Base-by-base conservation (phyloP, 2,888 invertebrate genomes). In the Trisateles emortualis region DNA sequence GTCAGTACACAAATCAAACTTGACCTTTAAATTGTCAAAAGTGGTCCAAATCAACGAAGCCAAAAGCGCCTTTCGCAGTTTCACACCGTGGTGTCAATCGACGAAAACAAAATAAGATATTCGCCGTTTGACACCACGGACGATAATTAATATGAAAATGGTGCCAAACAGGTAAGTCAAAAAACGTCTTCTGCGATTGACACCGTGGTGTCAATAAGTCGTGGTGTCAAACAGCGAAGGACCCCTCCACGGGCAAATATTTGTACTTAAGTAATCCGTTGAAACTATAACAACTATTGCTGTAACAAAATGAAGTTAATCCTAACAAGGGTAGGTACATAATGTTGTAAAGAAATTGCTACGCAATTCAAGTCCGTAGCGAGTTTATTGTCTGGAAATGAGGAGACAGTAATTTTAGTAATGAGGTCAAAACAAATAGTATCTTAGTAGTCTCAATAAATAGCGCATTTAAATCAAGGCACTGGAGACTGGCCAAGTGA, bases 391-490 rank as follows among this genome's bases (percentile, higher is more conserved):
- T 52, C 29, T 9, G 9, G 35, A 42, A 62, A 51, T 54, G 45
- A 57, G 57, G 49, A 59, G 48, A 49, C 43, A 48, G 43, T 65
- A 50, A 69, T 64, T 64, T 56, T 50, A 48, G 55, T 61, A 68
- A 72, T 70, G 61, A 64, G 59, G 62, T 68, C 59, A 61, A 65
- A 73, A 72, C 61, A 72, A 74, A 74, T 73, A 70, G 72, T 72
- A 52, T 43, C 39, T 44, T 72, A 64, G 72, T 73, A 76, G 74
- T 76, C 74, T 75, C 78, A 68, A 79, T 83, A 83, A 83, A 84
- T 82, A 78, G 79, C 64, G 76, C 81, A 88, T 88, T 87, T 87
- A 86, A 87, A 89, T 87, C 83, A 82, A 81, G 82, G 75, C 74
- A 75, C 83, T 88, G 88, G 86, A 86, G 73, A 62, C 49, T 58